Percentiles rank a stretch among this genome's conserved stretches.
Evolutionary conservation across 2,113 vertebrate species (phyloP).

Genomic region (Ameiurus melas): DNA sequence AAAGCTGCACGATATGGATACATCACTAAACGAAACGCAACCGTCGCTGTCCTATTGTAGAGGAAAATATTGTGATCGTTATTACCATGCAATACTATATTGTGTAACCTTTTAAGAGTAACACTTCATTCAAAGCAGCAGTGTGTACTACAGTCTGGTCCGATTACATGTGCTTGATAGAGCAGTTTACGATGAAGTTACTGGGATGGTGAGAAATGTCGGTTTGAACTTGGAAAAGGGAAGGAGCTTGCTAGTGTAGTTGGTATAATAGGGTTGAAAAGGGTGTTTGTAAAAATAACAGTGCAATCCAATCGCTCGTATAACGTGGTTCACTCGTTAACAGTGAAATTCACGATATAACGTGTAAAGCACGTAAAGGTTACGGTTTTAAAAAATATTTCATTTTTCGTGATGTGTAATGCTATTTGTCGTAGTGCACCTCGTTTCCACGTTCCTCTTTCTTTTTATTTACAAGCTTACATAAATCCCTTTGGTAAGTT

Average conservation of each 20-base stretch:
- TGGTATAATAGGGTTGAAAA: not conserved
- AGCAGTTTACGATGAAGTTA: not conserved
- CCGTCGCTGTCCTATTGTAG: not conserved
- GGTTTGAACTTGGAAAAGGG: not conserved
- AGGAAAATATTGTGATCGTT: not conserved
- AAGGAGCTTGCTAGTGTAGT: not conserved
- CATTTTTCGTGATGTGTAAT: not conserved
- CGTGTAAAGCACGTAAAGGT: constrained; percentile 19
- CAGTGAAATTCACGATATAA: not conserved
- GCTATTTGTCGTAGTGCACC: constrained; percentile 10
- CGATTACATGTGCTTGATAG: not conserved
- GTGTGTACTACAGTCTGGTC: not conserved
- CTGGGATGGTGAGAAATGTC: not conserved
- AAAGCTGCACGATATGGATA: not conserved
- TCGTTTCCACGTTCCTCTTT: not conserved
- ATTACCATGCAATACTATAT: constrained; percentile 10
- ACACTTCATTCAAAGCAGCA: not conserved
- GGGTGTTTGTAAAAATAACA: constrained; percentile 9
- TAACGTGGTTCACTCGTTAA: too few relatives aligned
- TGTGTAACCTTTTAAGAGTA: not conserved
- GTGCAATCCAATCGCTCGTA: not conserved
- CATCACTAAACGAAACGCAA: not conserved
- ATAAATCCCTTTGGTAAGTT: not conserved
- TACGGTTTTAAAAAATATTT: constrained; percentile 13
- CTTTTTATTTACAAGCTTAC: not conserved